phyloP scores from a whole-genome alignment of 2,113 vertebrate genomes.

The Grammomys dolichurus region DNA sequence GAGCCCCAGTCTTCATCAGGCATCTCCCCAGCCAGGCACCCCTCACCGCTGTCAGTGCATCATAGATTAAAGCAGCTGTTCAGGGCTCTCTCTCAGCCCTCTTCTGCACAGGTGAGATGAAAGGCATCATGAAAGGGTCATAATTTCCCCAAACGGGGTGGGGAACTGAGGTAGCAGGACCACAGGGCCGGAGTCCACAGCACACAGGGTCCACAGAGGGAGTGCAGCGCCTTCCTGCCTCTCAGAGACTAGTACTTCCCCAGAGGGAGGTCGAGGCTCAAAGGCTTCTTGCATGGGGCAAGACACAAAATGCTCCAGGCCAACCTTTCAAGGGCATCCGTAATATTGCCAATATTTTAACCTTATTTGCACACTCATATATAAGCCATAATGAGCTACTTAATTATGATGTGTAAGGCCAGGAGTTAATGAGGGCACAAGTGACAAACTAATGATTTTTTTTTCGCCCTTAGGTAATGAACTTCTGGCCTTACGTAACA shows the following conservation, averaged over 20 bases:
- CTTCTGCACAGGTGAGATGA: background rate
- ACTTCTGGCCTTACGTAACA: background rate
- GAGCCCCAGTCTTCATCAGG: background rate
- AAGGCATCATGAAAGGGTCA: background rate
- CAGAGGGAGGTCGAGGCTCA: background rate
- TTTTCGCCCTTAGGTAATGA: constrained; percentile 56
- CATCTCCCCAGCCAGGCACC: background rate
- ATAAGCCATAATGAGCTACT: constrained; percentile 72
- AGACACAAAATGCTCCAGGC: background rate
- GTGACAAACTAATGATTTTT: constrained; percentile 46
- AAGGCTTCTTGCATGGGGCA: background rate
- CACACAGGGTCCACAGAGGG: rapidly evolving
- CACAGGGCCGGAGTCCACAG: background rate
- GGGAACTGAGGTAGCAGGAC: background rate
- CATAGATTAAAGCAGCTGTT: rapidly evolving
- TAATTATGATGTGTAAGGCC: constrained; percentile 76
- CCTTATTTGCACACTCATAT: constrained; percentile 68
- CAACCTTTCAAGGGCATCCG: constrained; percentile 53
- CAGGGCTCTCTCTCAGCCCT: background rate
- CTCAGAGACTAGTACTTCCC: background rate
- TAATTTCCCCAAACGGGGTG: background rate
- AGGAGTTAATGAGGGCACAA: constrained; percentile 58
- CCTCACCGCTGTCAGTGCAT: rapidly evolving
- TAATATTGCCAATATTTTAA: constrained; percentile 27
- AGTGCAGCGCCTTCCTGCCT: background rate